A percentile compares a stretch with the other conserved stretches of the same genome.
Conservation (phyloP, 2,113 vertebrate genomes). For the Lynx canadensis region DNA sequence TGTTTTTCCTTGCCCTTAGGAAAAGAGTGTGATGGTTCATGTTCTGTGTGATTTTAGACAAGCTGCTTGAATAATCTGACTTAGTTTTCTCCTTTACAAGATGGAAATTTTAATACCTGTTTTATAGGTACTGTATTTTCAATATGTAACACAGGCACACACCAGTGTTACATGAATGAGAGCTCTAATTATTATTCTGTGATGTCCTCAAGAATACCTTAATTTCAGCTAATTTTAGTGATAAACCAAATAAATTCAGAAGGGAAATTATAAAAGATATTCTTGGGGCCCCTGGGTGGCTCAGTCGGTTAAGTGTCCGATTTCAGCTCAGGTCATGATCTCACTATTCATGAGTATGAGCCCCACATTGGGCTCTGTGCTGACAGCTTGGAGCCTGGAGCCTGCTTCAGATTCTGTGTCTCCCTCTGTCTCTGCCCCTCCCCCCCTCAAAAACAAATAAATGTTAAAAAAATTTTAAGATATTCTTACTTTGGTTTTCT, state of each 20-base stretch:
- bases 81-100: not conserved
- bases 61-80: not conserved
- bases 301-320: too few species aligned
- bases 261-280: not conserved
- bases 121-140: not conserved
- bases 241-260: not conserved
- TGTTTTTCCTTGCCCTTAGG: not conserved
- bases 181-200: not conserved
- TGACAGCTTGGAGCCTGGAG: too few species aligned
- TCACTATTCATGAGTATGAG: too few species aligned
- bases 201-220: not conserved
- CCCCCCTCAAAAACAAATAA: too few species aligned
- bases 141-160: not conserved
- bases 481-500: not conserved
- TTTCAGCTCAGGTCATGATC: too few species aligned
- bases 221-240: constrained; percentile 7
- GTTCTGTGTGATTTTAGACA: not conserved
- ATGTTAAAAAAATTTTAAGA: too few species aligned
- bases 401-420: too few species aligned
- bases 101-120: not conserved
- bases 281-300: not conserved
- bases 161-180: not conserved
- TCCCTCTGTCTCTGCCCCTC: too few species aligned
- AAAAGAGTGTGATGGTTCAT: not conserved
- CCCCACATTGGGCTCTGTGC: too few species aligned